phyloP scores from a whole-genome alignment of 2,797 vertebrate genomes.

The Chrysolophus pictus region DNA sequence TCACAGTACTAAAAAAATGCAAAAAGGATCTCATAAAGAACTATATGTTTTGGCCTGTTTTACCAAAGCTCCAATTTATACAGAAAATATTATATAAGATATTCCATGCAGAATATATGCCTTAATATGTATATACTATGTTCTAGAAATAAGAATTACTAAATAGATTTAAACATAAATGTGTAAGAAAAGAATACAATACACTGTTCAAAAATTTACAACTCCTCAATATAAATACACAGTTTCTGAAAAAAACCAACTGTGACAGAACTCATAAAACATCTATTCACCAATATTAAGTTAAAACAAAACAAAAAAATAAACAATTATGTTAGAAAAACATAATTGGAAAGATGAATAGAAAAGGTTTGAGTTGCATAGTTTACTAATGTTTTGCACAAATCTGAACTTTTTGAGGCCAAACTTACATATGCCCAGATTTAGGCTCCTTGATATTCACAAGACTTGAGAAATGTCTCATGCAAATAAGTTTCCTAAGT shows the following conservation, averaged over 20 bases:
- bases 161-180: background rate
- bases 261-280: background rate
- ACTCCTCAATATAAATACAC: background rate
- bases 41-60: background rate
- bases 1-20: background rate
- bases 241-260: background rate
- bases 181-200: background rate
- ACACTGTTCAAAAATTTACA: fast-evolving
- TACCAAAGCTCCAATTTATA: background rate
- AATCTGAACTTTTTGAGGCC: background rate
- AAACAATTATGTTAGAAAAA: constrained; percentile 33
- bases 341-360: constrained; percentile 30
- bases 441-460: background rate
- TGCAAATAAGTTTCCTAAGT: background rate
- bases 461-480: background rate
- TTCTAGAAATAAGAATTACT: background rate
- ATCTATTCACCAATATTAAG: background rate
- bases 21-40: background rate
- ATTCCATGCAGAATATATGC: background rate
- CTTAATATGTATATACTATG: background rate
- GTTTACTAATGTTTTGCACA: background rate
- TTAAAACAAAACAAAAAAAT: background rate
- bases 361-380: constrained; percentile 17
- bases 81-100: background rate
- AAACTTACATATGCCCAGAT: background rate